Base-by-base conservation (phyloP, 1,140 invertebrate genomes). In the Rhynchophorus ferrugineus region DNA sequence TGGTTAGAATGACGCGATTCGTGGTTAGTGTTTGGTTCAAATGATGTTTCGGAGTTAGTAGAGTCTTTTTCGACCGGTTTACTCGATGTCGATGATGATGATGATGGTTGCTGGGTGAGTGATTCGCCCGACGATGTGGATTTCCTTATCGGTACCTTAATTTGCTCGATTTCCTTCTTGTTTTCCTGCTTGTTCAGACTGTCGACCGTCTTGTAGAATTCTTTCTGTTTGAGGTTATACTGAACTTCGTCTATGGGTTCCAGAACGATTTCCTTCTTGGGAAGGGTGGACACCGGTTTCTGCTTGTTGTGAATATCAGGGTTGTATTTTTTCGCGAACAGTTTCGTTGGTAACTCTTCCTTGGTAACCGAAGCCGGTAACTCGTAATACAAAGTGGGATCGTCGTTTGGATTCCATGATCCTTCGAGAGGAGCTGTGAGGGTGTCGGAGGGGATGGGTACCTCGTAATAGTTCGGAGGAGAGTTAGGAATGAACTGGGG, bases 301-400 rank as follows among this genome's bases (percentile, higher is more conserved):
- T 49, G 50, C 45, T 69, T 68, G 16, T 55, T 49, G 18, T 68
- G 61, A n/a, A 67, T 42, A 11, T 63, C 59, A 49, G 64, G 58
- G 48, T 64, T 67, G 54, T 59, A 70, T 54, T 70, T 70, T 51
- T 69, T 70, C 3, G 67, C 66, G 49, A 61, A 63, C 13, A 53
- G 13, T 13, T 62, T 61, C 8, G 67, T 69, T 3, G 68, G 66
- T 14, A 46, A 29, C 16, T 17, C 35, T 16, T 49, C 54, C 20
- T 60, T 60, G 18, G 58, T 65, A 29, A 63, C 21, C 7, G 50
- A 44, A 13, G 58, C 48, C 3, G 62, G 62, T 8, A 64, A 36
- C 53, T 61, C 59, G 49, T 68, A 69, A 41, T 65, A 68, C 13
- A 65, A 61, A 21, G 57, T 65, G 3, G 67, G 66, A 50, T 70